Percentiles rank a stretch among this genome's conserved stretches.
Evolutionary conservation across 2,888 invertebrate species (phyloP).

Genomic region (Nematopogon swammerdamellus): DNA sequence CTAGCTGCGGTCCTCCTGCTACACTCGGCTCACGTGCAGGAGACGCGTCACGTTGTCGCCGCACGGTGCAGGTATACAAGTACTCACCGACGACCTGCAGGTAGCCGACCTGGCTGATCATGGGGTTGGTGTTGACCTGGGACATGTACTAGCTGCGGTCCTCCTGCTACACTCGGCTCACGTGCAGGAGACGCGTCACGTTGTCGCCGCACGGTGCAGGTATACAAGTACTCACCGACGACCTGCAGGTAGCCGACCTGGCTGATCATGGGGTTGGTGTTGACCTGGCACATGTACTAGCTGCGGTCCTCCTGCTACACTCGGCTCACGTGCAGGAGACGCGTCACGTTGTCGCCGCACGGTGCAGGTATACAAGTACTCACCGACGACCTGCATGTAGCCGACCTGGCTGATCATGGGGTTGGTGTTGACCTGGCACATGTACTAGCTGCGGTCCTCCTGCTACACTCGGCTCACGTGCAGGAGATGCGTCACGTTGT

Average conservation of each 20-base stretch:
- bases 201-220: conserved; percentile 67
- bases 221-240: conserved; percentile 65
- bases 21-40: conserved; percentile 74
- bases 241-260: conserved; percentile 82
- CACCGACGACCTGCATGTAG: conserved; percentile 83
- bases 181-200: conserved; percentile 76
- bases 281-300: conserved; percentile 72
- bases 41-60: conserved; percentile 80
- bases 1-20: conserved; percentile 23
- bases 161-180: conserved; percentile 63
- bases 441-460: conserved; percentile 75
- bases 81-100: no score
- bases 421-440: conserved; percentile 74
- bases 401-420: conserved; percentile 86
- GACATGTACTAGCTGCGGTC: no score
- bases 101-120: no score
- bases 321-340: conserved; percentile 74
- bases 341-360: conserved; percentile 77
- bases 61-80: no score
- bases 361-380: conserved; percentile 39
- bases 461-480: conserved; percentile 79
- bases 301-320: conserved; percentile 81
- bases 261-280: conserved; percentile 81
- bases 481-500: conserved; percentile 76
- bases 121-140: no score